A percentile compares a stretch with the other conserved stretches of the same genome.
These are phyloP conservation scores for Ptychodera flava DNA, from an alignment of 35 echinoderm and acorn worm genomes.

Conservation along the genomic window DNA sequence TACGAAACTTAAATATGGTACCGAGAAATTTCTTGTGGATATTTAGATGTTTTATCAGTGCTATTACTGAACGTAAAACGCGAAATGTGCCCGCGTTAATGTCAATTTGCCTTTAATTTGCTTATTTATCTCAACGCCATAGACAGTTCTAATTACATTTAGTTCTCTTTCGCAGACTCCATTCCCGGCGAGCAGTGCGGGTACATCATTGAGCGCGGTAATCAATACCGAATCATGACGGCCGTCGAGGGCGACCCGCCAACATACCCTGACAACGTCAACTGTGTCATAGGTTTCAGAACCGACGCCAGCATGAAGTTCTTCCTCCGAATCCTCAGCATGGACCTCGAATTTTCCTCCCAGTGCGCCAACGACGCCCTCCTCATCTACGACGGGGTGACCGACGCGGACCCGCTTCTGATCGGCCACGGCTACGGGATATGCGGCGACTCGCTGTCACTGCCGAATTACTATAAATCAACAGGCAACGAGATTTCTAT, in stretches of 20 bases:
- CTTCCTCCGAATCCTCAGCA: constrained; percentile 24
- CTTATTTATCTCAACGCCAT: too few relatives aligned
- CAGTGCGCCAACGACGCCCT: constrained; percentile 46
- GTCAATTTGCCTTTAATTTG: too few relatives aligned
- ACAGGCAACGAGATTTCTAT: constrained; percentile 26
- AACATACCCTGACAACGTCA: constrained; percentile 11
- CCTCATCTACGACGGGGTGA: constrained; percentile 40
- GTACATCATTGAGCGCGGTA: constrained; percentile 9
- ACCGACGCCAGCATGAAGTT: background rate
- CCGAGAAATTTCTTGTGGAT: too few relatives aligned
- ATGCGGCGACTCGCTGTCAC: constrained; percentile 35
- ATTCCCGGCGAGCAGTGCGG: constrained; percentile 43
- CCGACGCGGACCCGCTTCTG: background rate
- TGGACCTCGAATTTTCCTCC: constrained; percentile 25
- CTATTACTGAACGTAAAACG: too few relatives aligned
- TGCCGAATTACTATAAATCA: constrained; percentile 65
- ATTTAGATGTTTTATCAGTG: too few relatives aligned
- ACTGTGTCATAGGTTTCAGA: constrained; percentile 24
- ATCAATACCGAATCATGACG: constrained; percentile 21
- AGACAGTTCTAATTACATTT: too few relatives aligned
- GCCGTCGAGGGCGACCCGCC: background rate
- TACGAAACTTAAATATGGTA: too few relatives aligned
- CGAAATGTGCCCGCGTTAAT: too few relatives aligned
- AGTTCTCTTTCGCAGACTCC: constrained; percentile 5
- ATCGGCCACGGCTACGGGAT: constrained; percentile 17